A percentile compares a stretch with the other conserved stretches of the same genome.
These are phyloP conservation scores for Pseudorhiza aurosa DNA, from an alignment of 30 jellyfish, hydroid and myxozoan genomes.

Conservation along the genomic window DNA sequence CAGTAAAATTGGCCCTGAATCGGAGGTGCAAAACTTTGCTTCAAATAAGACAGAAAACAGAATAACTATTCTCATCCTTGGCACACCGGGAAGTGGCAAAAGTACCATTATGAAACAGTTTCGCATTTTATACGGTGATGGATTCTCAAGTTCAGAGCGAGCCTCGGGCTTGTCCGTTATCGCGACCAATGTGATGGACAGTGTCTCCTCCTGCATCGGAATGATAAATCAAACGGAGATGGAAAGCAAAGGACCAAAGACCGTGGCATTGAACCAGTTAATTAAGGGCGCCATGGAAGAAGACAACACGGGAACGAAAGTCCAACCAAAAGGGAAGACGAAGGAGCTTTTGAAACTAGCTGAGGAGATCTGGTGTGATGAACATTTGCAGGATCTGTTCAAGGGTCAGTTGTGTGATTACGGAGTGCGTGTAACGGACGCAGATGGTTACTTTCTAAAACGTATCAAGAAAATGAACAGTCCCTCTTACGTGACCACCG, in stretches of 20 bases:
- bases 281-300: constrained; percentile 24
- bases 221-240: constrained; percentile 23
- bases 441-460: constrained; percentile 46
- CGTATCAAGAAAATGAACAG: constrained; percentile 29
- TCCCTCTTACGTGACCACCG: constrained; percentile 47
- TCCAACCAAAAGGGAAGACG: constrained; percentile 8
- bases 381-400: constrained; percentile 31
- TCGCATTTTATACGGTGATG: constrained; percentile 56
- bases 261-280: constrained; percentile 21
- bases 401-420: constrained; percentile 30
- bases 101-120: constrained; percentile 54
- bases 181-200: constrained; percentile 41
- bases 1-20: constrained; percentile 56
- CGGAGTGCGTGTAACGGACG: constrained; percentile 40
- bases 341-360: constrained; percentile 35
- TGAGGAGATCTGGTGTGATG: constrained; percentile 55
- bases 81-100: constrained; percentile 60
- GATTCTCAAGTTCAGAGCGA: constrained; percentile 36
- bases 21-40: constrained; percentile 18
- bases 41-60: constrained; percentile 36
- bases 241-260: constrained; percentile 35
- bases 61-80: constrained; percentile 36
- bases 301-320: constrained; percentile 24
- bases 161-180: constrained; percentile 27
- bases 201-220: constrained; percentile 38